Percentiles rank a stretch among this genome's conserved stretches.
phyloP scores from a whole-genome alignment of 1,140 invertebrate species.

The Leptinotarsa lineolata region DNA sequence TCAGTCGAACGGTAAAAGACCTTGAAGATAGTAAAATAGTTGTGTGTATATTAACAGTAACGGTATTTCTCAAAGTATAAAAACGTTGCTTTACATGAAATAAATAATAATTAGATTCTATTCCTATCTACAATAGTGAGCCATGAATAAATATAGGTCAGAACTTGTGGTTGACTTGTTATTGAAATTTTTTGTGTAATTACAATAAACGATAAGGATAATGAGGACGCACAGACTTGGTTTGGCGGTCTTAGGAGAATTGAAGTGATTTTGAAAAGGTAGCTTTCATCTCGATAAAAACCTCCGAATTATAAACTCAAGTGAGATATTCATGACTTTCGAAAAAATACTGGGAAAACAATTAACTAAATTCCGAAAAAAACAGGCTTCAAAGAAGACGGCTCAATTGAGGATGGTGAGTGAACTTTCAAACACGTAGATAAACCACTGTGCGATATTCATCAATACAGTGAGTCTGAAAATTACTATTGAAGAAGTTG shows the following conservation, averaged over 20 bases:
- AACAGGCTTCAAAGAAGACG: no score
- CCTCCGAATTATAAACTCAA: no score
- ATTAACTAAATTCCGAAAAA: no score
- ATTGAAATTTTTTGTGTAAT: not conserved
- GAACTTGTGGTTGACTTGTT: not conserved
- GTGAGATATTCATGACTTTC: no score
- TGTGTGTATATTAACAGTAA: not conserved
- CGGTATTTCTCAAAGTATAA: conserved; percentile 6
- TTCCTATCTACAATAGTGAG: not conserved
- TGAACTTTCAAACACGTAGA: not conserved
- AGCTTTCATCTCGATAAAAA: no score
- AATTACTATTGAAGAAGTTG: not conserved
- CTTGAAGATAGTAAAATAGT: not conserved
- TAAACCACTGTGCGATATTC: not conserved
- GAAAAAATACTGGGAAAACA: no score
- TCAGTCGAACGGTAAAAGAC: not conserved
- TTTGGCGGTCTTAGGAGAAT: not conserved
- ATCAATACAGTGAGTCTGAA: not conserved
- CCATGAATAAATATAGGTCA: not conserved
- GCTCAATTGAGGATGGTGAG: no score
- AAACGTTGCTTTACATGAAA: not conserved
- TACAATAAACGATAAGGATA: no score
- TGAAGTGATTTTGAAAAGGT: not conserved
- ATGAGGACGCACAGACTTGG: not conserved
- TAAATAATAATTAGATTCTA: not conserved